Conservation (phyloP, 2,113 vertebrate species). For the Glaucomys volans region DNA sequence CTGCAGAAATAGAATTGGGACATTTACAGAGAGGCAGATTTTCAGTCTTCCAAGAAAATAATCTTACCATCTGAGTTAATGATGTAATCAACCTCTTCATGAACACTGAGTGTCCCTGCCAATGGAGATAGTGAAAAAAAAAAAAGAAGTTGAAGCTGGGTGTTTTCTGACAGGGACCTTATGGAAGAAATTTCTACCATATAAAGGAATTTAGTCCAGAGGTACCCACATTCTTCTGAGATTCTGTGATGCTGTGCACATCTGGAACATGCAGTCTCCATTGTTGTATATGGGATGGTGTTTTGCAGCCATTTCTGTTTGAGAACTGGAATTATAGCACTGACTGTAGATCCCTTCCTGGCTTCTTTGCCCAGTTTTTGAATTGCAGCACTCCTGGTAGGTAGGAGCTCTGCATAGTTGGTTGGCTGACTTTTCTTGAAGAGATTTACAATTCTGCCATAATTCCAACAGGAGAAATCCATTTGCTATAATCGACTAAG, state of each 20-base stretch:
- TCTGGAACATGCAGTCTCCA: background rate
- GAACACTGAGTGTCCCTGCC: background rate
- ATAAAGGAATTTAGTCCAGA: background rate
- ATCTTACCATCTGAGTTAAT: background rate
- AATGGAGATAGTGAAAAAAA: background rate
- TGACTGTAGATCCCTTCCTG: background rate
- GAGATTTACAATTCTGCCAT: background rate
- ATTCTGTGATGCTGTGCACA: background rate
- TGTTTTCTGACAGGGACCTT: background rate
- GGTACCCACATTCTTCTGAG: background rate
- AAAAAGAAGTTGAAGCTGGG: background rate
- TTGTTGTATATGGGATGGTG: background rate
- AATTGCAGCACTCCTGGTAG: background rate
- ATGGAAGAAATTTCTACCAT: background rate
- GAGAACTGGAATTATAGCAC: background rate
- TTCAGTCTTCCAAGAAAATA: slow-evolving; percentile 32
- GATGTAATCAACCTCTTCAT: background rate
- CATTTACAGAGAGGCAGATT: background rate
- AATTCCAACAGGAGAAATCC: slow-evolving; percentile 16
- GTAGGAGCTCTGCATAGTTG: background rate
- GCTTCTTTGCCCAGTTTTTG: background rate
- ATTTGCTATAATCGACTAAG: slow-evolving; percentile 29
- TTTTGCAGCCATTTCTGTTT: background rate
- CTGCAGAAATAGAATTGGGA: slow-evolving; percentile 2
- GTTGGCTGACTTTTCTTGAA: background rate